These are phyloP conservation scores for Hemicordylus capensis DNA, from an alignment of 2,113 vertebrate species.

Conservation along the genomic window DNA sequence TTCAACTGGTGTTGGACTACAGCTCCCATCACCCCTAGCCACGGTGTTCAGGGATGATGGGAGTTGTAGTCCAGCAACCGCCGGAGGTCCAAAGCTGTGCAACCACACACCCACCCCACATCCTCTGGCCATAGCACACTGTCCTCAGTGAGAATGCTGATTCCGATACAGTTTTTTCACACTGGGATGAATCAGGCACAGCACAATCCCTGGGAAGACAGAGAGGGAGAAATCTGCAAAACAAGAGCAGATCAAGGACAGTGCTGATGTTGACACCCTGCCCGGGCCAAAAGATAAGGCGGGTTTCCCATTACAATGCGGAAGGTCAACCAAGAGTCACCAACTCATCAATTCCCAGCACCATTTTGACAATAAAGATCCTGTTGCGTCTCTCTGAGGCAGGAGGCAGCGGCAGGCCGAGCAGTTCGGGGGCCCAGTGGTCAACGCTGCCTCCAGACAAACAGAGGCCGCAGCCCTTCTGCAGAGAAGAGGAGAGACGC, in stretches of 20 bases:
- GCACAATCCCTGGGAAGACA: neutral
- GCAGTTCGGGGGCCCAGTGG: conserved; percentile 33
- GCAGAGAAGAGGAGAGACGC: neutral
- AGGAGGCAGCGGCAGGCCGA: conserved; percentile 55
- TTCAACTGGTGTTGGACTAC: too few species aligned
- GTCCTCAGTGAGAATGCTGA: neutral
- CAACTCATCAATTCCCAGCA: conserved; percentile 47
- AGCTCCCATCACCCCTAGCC: too few species aligned
- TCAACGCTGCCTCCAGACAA: neutral
- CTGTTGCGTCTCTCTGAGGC: conserved; percentile 28
- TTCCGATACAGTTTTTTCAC: neutral
- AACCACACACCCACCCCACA: too few species aligned
- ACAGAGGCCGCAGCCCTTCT: neutral
- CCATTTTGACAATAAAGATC: conserved; percentile 8
- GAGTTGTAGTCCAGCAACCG: too few species aligned
- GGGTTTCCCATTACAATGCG: neutral
- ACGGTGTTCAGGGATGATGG: too few species aligned
- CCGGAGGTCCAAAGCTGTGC: too few species aligned
- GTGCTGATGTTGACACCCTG: neutral
- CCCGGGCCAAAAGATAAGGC: neutral
- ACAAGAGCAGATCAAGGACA: neutral
- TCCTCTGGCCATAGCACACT: neutral
- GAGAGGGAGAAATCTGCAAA: neutral
- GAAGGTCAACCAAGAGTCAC: neutral
- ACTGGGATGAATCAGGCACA: neutral